A percentile compares a stretch with the other conserved stretches of the same genome.
phyloP scores from a whole-genome alignment of 1,140 invertebrate genomes.

The Rhopalosiphum padi region DNA sequence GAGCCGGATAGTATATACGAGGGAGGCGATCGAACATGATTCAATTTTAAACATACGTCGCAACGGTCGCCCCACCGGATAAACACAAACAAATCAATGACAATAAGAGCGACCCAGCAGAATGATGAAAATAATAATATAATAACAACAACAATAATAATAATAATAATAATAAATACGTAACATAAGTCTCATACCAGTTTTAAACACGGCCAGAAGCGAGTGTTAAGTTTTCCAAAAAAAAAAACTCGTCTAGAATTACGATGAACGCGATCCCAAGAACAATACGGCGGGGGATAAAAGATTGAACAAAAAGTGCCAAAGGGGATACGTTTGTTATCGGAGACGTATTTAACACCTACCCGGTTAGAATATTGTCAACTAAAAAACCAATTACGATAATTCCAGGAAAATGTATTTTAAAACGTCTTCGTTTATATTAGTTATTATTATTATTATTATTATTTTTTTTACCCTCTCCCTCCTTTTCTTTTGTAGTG shows the following conservation, averaged over 20 bases:
- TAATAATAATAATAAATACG: background rate
- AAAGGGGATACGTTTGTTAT: conserved; percentile 50
- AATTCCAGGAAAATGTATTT: conserved; percentile 55
- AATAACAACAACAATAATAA: background rate
- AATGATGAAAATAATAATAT: background rate
- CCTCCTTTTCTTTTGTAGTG: background rate
- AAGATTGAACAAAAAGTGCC: conserved; percentile 49
- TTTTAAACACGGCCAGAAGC: conserved; percentile 43
- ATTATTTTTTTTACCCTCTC: background rate
- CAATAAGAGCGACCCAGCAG: background rate
- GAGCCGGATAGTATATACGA: background rate
- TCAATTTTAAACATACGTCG: conserved; percentile 44
- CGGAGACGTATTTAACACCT: conserved; percentile 56
- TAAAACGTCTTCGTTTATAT: conserved; percentile 30
- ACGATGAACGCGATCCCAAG: conserved; percentile 24
- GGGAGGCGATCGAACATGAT: conserved; percentile 32
- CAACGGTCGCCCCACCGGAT: background rate
- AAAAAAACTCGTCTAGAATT: conserved; percentile 55
- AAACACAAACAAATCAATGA: conserved; percentile 39
- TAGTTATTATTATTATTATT: background rate
- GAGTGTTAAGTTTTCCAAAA: conserved; percentile 31
- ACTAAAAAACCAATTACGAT: conserved; percentile 57
- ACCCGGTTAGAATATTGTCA: conserved; percentile 35
- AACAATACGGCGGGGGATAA: conserved; percentile 41
- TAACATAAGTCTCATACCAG: conserved; percentile 11